Conservation (phyloP, 2,888 invertebrate genomes). For the Micoletzkya japonica region DNA sequence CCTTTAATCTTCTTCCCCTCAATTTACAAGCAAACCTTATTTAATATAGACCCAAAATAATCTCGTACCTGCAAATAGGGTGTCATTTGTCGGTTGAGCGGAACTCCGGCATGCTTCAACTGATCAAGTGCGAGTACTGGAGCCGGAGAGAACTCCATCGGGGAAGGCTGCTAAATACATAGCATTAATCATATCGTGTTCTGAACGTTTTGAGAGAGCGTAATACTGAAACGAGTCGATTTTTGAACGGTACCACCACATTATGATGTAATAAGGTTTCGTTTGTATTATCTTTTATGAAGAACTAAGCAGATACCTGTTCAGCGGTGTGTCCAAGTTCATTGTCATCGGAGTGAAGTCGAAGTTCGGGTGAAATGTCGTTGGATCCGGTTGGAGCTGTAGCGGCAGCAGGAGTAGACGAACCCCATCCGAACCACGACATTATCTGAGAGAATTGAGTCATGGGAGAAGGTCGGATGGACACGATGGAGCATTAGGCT, state of each 20-base stretch:
- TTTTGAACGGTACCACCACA: background rate
- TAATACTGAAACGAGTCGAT: too few species aligned
- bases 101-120: conserved; percentile 57
- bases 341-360: conserved; percentile 13
- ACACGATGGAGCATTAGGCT: too few species aligned
- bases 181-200: background rate
- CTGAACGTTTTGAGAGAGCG: too few species aligned
- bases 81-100: conserved; percentile 56
- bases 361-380: conserved; percentile 23
- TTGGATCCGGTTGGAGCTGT: background rate
- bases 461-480: too few species aligned
- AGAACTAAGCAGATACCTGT: background rate
- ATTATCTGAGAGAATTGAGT: too few species aligned
- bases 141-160: conserved; percentile 26
- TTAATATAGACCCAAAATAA: conserved; percentile 15
- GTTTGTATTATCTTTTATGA: background rate
- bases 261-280: background rate
- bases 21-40: background rate
- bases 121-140: conserved; percentile 57
- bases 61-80: conserved; percentile 55
- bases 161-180: background rate
- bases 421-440: conserved; percentile 30
- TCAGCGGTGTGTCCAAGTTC: background rate
- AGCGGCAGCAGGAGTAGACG: background rate
- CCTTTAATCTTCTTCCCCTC: background rate